phyloP scores from a whole-genome alignment of 2,113 vertebrate genomes.

The Alouatta palliata region DNA sequence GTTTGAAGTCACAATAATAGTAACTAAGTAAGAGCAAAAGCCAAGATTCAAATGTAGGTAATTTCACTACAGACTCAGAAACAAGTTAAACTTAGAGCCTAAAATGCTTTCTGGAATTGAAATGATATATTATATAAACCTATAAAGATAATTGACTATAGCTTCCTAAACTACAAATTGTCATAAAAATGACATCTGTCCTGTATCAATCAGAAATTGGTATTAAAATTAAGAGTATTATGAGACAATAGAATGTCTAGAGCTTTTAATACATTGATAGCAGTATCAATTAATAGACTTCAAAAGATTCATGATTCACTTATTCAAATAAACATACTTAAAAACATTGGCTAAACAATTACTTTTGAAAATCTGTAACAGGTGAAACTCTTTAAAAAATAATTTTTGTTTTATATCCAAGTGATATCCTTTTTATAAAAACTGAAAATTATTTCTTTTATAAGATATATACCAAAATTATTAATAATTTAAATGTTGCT shows the following conservation, averaged over 20 bases:
- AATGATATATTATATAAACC: neutral
- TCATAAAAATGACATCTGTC: neutral
- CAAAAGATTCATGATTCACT: conserved; percentile 3
- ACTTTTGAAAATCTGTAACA: neutral
- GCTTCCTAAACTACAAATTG: neutral
- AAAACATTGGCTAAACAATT: neutral
- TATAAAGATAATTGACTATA: neutral
- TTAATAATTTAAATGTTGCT: neutral
- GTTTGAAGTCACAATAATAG: neutral
- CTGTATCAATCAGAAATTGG: neutral
- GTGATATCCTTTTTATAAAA: neutral
- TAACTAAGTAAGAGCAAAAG: neutral
- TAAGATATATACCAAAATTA: neutral
- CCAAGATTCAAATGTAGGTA: neutral
- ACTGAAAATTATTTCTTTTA: neutral
- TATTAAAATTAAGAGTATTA: conserved; percentile 13
- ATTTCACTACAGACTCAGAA: neutral
- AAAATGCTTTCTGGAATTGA: neutral
- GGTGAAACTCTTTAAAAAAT: neutral
- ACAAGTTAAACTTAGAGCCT: neutral
- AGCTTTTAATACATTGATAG: neutral
- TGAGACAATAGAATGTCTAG: neutral
- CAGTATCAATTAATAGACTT: neutral
- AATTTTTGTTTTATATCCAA: neutral
- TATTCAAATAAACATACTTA: conserved; percentile 19